phyloP scores from a whole-genome alignment of 2,797 vertebrate species.

The Spheniscus humboldti region DNA sequence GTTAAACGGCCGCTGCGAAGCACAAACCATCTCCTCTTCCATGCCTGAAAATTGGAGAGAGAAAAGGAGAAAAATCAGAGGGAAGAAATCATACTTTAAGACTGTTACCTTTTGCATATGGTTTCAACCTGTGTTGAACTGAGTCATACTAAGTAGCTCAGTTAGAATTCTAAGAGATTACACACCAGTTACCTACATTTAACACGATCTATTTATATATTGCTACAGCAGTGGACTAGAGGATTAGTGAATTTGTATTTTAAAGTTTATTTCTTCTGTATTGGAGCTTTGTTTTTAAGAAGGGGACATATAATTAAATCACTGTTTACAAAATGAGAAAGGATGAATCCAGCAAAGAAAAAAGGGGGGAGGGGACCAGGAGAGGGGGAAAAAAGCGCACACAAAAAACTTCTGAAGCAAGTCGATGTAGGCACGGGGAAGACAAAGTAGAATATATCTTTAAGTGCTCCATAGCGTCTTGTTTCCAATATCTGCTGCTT shows the following conservation, averaged over 20 bases:
- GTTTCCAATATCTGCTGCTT: not conserved
- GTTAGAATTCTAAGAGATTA: not conserved
- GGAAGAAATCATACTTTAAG: not conserved
- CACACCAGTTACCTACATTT: not conserved
- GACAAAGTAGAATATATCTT: not conserved
- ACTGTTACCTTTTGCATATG: not conserved
- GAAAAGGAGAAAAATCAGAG: not conserved
- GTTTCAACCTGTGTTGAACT: not conserved
- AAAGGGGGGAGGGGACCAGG: rapidly evolving
- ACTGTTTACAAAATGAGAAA: not conserved
- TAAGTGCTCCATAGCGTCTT: not conserved
- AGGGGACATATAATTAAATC: not conserved
- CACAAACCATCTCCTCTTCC: constrained; percentile 99
- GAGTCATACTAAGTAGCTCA: not conserved
- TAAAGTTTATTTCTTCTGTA: not conserved
- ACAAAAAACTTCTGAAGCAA: not conserved
- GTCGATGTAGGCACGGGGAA: rapidly evolving
- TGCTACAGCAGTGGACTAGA: not conserved
- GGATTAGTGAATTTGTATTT: not conserved
- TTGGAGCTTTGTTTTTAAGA: not conserved
- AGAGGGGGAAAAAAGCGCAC: not conserved
- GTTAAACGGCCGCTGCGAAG: constrained; percentile 96
- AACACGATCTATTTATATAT: not conserved
- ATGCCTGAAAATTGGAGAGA: constrained; percentile 81
- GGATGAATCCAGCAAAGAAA: not conserved